Conservation (phyloP, 2,888 invertebrate genomes). For the Aphodius sticticus region DNA sequence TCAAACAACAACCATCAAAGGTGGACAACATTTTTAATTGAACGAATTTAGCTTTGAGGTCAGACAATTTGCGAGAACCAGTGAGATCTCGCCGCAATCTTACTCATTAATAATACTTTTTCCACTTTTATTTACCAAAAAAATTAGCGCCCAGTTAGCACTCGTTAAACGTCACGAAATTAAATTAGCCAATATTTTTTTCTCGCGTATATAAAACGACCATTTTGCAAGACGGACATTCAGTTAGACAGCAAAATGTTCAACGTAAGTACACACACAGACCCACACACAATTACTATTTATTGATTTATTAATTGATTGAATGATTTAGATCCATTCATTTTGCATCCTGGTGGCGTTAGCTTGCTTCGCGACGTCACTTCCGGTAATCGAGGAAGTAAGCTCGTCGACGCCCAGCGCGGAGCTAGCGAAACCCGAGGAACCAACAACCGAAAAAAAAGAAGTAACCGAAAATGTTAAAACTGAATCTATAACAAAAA, state of each 20-base stretch:
- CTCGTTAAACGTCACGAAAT: background rate
- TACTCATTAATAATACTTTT: background rate
- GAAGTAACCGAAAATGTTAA: background rate
- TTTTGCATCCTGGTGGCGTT: background rate
- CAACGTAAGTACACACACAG: background rate
- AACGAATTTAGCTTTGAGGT: background rate
- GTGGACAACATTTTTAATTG: background rate
- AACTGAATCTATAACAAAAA: background rate
- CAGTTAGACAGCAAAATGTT: background rate
- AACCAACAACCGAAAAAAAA: background rate
- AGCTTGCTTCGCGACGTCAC: background rate
- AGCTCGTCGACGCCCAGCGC: background rate
- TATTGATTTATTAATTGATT: no score
- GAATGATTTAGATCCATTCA: background rate
- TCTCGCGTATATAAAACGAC: background rate
- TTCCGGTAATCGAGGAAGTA: background rate
- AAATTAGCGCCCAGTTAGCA: background rate
- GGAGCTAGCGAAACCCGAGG: background rate
- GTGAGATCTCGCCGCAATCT: background rate
- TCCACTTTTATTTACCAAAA: background rate
- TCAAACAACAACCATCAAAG: background rate
- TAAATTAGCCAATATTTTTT: background rate
- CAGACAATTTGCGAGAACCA: background rate
- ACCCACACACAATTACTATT: background rate
- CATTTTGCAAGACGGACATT: background rate